These are phyloP conservation scores for Zaprionus capensis DNA, from an alignment of 1,140 invertebrate species.

Conservation along the genomic window DNA sequence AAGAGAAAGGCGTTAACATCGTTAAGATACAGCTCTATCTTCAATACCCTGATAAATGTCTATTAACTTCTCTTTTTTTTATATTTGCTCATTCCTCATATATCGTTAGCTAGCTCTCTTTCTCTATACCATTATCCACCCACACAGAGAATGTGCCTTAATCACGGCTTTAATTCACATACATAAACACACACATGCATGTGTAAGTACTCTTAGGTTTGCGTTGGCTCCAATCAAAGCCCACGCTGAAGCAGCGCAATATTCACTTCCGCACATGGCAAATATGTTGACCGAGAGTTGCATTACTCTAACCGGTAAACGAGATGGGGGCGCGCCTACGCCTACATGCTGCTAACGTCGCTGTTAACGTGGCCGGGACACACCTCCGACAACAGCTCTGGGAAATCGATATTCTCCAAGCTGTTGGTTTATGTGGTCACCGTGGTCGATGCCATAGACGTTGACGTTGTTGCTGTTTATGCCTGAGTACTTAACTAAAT, in stretches of 20 bases:
- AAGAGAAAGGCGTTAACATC: no score
- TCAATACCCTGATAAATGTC: neutral
- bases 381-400: slow-evolving; percentile 35
- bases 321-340: slow-evolving; percentile 35
- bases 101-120: neutral
- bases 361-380: slow-evolving; percentile 42
- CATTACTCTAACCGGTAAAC: slow-evolving; percentile 23
- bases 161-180: slow-evolving; percentile 15
- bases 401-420: slow-evolving; percentile 68
- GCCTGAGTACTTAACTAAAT: slow-evolving; percentile 52
- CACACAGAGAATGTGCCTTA: slow-evolving; percentile 29
- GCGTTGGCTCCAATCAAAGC: slow-evolving; percentile 35
- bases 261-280: slow-evolving; percentile 42
- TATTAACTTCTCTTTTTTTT: neutral
- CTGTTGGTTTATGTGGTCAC: slow-evolving; percentile 55
- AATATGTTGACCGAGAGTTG: slow-evolving; percentile 39
- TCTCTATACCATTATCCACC: slow-evolving; percentile 21
- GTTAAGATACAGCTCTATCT: no score
- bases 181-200: neutral
- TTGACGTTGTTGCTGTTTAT: slow-evolving; percentile 5
- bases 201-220: neutral
- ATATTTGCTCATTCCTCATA: neutral
- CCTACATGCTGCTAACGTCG: neutral
- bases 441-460: slow-evolving; percentile 38
- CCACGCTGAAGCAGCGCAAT: slow-evolving; percentile 23